These are phyloP conservation scores for Poliocrania exsul DNA, from an alignment of 2,797 vertebrate species.

Conservation along the genomic window DNA sequence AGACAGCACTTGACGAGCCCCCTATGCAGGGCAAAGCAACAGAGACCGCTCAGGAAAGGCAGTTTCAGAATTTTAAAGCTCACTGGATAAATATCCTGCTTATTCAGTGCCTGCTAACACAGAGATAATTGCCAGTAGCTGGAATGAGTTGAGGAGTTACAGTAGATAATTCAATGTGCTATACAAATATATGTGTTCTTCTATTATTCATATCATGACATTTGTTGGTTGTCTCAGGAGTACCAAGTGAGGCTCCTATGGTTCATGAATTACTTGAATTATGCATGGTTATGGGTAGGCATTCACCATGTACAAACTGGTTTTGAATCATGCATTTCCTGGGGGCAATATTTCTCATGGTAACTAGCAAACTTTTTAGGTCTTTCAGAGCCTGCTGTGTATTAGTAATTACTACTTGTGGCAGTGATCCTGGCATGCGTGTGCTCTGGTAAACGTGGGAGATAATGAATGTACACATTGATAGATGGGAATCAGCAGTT, in stretches of 20 bases:
- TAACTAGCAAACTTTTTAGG: slow-evolving; percentile 21
- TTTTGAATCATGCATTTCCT: slow-evolving; percentile 55
- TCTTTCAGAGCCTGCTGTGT: background rate
- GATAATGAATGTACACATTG: background rate
- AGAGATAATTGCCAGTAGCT: slow-evolving; percentile 41
- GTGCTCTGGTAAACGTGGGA: background rate
- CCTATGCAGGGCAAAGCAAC: background rate
- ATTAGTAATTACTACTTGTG: background rate
- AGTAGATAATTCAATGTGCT: slow-evolving; percentile 51
- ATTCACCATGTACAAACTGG: slow-evolving; percentile 16
- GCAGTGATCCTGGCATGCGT: background rate
- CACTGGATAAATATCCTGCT: slow-evolving; percentile 37
- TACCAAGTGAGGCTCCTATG: slow-evolving; percentile 53
- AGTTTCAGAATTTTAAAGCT: slow-evolving; percentile 19
- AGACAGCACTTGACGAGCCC: background rate
- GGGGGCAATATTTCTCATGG: slow-evolving; percentile 43
- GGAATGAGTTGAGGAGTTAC: slow-evolving; percentile 15
- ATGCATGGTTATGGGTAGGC: slow-evolving; percentile 62
- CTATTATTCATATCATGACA: slow-evolving; percentile 74
- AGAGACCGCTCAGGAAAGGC: background rate
- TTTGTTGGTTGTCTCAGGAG: slow-evolving; percentile 69
- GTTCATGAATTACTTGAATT: slow-evolving; percentile 69
- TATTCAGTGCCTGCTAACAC: slow-evolving; percentile 9
- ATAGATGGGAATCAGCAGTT: background rate
- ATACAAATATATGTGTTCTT: slow-evolving; percentile 55